phyloP scores from a whole-genome alignment of 2,888 invertebrate genomes.

The Eristalis pertinax region DNA sequence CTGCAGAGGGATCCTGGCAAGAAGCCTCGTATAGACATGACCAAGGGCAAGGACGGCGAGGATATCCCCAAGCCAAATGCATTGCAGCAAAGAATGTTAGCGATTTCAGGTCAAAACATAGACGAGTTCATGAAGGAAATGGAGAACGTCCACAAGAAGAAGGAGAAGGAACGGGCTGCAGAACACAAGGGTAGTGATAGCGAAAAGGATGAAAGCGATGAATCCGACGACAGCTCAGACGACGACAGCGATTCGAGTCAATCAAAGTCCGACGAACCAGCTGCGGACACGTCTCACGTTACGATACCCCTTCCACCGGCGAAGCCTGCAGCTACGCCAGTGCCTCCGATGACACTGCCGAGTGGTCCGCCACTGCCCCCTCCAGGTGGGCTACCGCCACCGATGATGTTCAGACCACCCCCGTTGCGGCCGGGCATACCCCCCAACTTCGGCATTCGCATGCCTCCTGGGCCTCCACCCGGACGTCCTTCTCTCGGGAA shows the following conservation, averaged over 20 bases:
- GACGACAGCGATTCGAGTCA: conserved; percentile 63
- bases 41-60: conserved; percentile 75
- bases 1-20: conserved; percentile 74
- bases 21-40: conserved; percentile 79
- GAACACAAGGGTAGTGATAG: conserved; percentile 76
- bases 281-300: conserved; percentile 49
- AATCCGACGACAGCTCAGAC: conserved; percentile 72
- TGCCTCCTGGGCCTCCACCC: conserved; percentile 82
- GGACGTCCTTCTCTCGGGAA: conserved; percentile 84
- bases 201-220: conserved; percentile 68
- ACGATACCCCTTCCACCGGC: conserved; percentile 76
- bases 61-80: conserved; percentile 86
- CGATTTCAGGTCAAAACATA: conserved; percentile 94
- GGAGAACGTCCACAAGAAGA: conserved; percentile 91
- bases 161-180: conserved; percentile 85
- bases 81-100: conserved; percentile 92
- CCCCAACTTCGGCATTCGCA: conserved; percentile 78
- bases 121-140: conserved; percentile 96
- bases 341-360: conserved; percentile 77
- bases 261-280: conserved; percentile 62
- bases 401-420: conserved; percentile 84
- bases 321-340: conserved; percentile 67
- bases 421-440: conserved; percentile 82
- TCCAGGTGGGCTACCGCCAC: conserved; percentile 82
- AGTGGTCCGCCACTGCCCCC: conserved; percentile 83